Evolutionary conservation across 2,113 vertebrate genomes (phyloP).

Genomic region (Antechinus stuartii): DNA sequence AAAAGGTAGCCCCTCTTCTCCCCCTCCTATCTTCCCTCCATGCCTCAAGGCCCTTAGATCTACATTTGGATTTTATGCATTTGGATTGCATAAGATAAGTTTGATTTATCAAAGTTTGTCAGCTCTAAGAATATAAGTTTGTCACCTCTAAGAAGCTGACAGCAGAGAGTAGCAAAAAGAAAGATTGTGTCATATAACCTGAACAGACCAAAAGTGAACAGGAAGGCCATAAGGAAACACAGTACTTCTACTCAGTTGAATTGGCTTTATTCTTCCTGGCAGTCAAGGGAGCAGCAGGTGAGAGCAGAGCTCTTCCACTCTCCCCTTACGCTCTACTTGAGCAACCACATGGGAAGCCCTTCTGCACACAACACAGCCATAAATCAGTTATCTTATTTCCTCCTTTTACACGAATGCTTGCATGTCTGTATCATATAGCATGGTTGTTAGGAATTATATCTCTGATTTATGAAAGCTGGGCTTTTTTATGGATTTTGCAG

Average conservation of each 20-base stretch:
- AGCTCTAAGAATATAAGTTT: too few relatives aligned
- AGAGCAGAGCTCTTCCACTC: background rate
- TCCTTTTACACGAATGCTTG: background rate
- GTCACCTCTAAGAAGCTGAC: background rate
- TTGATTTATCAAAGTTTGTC: background rate
- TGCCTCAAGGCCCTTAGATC: background rate
- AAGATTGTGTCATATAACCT: background rate
- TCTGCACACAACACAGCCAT: background rate
- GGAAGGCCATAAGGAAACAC: background rate
- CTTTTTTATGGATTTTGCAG: background rate
- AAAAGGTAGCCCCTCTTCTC: background rate
- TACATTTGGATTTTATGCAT: background rate
- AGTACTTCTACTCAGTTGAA: background rate
- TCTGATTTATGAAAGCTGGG: background rate
- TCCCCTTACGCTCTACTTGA: background rate
- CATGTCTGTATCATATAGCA: background rate
- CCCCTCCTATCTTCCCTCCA: background rate
- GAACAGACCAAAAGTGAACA: background rate
- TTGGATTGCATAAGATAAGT: background rate
- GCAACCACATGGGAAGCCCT: background rate
- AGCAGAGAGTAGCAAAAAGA: background rate
- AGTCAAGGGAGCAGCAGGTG: background rate
- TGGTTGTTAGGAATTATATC: background rate
- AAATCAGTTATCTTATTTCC: background rate
- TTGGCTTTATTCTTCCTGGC: background rate